phyloP scores from a whole-genome alignment of 2,888 invertebrate genomes.

The Atherix ibis region DNA sequence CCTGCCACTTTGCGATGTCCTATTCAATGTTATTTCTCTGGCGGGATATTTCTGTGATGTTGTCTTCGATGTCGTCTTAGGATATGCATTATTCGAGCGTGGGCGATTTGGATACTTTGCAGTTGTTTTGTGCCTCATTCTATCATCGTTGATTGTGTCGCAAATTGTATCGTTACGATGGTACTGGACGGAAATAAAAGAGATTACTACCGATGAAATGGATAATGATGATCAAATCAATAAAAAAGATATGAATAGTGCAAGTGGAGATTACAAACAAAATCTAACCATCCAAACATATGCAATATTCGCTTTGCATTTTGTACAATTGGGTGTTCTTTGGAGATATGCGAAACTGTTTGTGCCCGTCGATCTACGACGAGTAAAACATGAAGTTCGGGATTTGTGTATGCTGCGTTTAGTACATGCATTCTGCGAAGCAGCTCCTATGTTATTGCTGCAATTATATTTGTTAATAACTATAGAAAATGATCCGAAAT shows the following conservation, averaged over 20 bases:
- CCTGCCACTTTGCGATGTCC: slow-evolving; percentile 76
- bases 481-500: slow-evolving; percentile 23
- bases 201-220: neutral
- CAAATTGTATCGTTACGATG: slow-evolving; percentile 62
- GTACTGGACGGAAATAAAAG: slow-evolving; percentile 38
- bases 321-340: slow-evolving; percentile 52
- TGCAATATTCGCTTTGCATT: slow-evolving; percentile 44
- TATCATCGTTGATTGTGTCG: slow-evolving; percentile 56
- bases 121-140: slow-evolving; percentile 52
- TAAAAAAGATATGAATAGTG: slow-evolving; percentile 7
- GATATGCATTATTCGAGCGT: slow-evolving; percentile 62
- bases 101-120: slow-evolving; percentile 48
- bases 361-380: slow-evolving; percentile 63
- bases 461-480: slow-evolving; percentile 58
- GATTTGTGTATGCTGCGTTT: slow-evolving; percentile 61
- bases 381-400: slow-evolving; percentile 69
- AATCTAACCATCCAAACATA: slow-evolving; percentile 11
- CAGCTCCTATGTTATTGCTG: slow-evolving; percentile 72
- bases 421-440: slow-evolving; percentile 76
- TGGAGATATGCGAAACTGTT: slow-evolving; percentile 76
- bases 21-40: slow-evolving; percentile 80
- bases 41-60: slow-evolving; percentile 84
- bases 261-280: slow-evolving; percentile 5
- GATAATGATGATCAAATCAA: slow-evolving; percentile 4
- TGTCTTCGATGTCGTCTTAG: slow-evolving; percentile 74